phyloP scores from a whole-genome alignment of 2,888 invertebrate genomes.

The Hymenopus coronatus region DNA sequence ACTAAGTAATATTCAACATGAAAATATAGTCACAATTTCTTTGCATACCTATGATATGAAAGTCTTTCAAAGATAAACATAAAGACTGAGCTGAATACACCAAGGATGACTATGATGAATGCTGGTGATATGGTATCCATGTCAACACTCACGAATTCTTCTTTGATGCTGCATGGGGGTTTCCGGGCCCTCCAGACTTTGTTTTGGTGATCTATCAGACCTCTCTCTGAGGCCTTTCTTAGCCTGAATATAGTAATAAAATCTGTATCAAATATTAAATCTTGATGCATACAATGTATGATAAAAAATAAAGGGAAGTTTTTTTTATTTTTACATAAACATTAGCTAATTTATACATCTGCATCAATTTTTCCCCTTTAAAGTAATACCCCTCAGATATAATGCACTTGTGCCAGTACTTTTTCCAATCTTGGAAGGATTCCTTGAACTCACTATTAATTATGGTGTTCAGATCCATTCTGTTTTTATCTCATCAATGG shows the following conservation, averaged over 20 bases:
- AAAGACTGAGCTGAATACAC: not conserved
- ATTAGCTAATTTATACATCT: too few species aligned
- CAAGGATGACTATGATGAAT: not conserved
- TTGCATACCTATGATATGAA: not conserved
- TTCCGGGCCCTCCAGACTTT: not conserved
- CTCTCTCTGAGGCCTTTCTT: not conserved
- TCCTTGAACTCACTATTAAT: too few species aligned
- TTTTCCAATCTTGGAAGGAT: too few species aligned
- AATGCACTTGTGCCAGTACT: too few species aligned
- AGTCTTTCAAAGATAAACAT: not conserved
- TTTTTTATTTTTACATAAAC: too few species aligned
- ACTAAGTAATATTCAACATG: not conserved
- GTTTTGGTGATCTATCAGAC: not conserved
- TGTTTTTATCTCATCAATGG: too few species aligned
- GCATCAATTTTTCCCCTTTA: too few species aligned
- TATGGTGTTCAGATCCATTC: too few species aligned
- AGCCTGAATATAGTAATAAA: not conserved
- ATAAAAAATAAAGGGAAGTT: too few species aligned
- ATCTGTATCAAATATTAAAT: too few species aligned
- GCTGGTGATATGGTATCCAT: conserved; percentile 5
- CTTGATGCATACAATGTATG: too few species aligned
- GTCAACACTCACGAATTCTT: not conserved
- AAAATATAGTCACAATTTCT: not conserved
- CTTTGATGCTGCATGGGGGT: not conserved
- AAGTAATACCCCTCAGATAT: too few species aligned